These are phyloP conservation scores for Lasius fuliginosus DNA, from an alignment of 2,888 invertebrate genomes.

Conservation along the genomic window DNA sequence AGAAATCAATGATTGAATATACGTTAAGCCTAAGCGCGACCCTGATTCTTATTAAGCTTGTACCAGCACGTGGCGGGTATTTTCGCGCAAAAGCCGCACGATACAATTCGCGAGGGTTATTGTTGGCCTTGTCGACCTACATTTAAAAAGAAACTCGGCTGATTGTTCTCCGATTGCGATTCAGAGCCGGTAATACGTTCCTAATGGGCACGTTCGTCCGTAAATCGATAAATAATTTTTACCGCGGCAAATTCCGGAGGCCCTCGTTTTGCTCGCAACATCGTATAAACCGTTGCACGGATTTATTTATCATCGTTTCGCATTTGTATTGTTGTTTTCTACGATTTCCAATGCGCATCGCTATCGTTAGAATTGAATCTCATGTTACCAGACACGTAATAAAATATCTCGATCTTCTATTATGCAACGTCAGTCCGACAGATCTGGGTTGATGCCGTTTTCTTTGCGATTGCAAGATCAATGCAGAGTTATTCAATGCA, in stretches of 20 bases:
- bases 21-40: neutral
- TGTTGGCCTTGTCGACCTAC: conserved; percentile 16
- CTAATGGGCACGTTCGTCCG: conserved; percentile 62
- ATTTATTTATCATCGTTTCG: conserved; percentile 47
- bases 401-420: conserved; percentile 14
- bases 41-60: neutral
- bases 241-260: conserved; percentile 33
- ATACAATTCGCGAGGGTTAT: conserved; percentile 47
- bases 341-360: neutral
- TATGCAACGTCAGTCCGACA: neutral
- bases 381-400: neutral
- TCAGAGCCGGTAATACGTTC: conserved; percentile 58
- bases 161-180: conserved; percentile 64
- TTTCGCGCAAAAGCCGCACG: conserved; percentile 29
- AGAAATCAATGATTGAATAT: neutral
- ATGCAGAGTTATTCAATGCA: neutral
- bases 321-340: conserved; percentile 20
- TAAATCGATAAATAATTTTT: conserved; percentile 71
- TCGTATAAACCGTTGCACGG: conserved; percentile 45
- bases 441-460: conserved; percentile 4
- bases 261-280: conserved; percentile 27
- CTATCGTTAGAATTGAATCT: conserved; percentile 21
- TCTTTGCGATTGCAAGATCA: neutral
- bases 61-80: conserved; percentile 43
- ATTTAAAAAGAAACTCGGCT: conserved; percentile 36